Base-by-base conservation (phyloP, 2,888 invertebrate species). In the Meteorus cinctellus region DNA sequence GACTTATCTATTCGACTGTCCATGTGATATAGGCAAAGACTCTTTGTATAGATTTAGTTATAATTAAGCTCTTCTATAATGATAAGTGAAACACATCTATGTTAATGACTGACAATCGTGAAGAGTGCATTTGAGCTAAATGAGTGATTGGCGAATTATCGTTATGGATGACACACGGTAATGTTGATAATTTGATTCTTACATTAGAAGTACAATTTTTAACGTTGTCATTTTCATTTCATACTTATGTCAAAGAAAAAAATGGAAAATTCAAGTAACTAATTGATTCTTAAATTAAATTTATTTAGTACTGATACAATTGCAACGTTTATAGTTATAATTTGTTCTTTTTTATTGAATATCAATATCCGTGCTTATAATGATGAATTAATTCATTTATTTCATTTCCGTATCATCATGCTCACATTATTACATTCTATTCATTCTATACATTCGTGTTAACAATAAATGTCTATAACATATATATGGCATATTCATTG, bases 11-110 rank as follows among this genome's bases (percentile, higher is more conserved):
- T 62, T 60, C 51, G 34, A 68, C 41, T 74, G 60, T 74, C 66
- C 68, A 74, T 75, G 74, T 75, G 74, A 75, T 75, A 75, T 75
- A 69, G 60, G 68, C 59, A 48, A 69, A 74, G 62, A 68, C 62
- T 74, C 24, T 68, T 62, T 62, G 14, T 72, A 55, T 66, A 66
- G 66, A 29, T 59, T 36, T 67, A 73, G 60, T 62, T 24, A 71
- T 60, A 36, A 36, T 62, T 41, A 41, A 14, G 14, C 29, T n/a
- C 14, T 8, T 24, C 14, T 1, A 55, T n/a, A 55, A 55, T 55
- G 6, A n/a, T 55, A 10, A 6, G 16, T 24, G 19, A 14, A 8
- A 8, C 16, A 19, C 6, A 19, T 19, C 19, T 19, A 60, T 8
- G 10, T 60, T 24, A 60, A 14, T 60, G 59, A 60, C 27, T 60